Evolutionary conservation across 1,140 invertebrate species (phyloP).

Genomic region (Drosophila willistoni): DNA sequence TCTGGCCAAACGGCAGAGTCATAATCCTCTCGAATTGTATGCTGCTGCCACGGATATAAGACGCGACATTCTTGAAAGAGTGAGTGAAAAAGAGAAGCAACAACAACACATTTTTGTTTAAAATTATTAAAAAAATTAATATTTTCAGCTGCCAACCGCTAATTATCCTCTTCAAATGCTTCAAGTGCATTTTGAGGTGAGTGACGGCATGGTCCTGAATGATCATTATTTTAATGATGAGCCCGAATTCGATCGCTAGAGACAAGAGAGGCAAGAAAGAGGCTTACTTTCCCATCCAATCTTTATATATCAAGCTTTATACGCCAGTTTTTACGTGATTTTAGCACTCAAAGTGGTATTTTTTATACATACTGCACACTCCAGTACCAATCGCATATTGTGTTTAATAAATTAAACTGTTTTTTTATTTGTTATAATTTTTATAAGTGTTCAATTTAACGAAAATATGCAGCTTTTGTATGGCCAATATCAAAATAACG

Average conservation of each 20-base stretch:
- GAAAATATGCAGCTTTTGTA: slow-evolving; percentile 2
- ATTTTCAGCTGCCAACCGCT: slow-evolving; percentile 49
- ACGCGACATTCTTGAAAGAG: slow-evolving; percentile 64
- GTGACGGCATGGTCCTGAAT: slow-evolving; percentile 55
- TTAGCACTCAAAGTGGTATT: slow-evolving; percentile 47
- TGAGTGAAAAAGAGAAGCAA: slow-evolving; percentile 26
- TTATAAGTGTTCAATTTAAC: slow-evolving; percentile 1
- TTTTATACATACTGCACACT: slow-evolving; percentile 10
- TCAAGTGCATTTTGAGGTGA: slow-evolving; percentile 62
- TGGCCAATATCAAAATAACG: background rate
- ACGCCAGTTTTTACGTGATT: slow-evolving; percentile 46
- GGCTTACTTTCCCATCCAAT: slow-evolving; percentile 9
- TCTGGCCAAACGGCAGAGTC: slow-evolving; percentile 31
- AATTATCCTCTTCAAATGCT: slow-evolving; percentile 58
- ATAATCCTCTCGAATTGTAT: slow-evolving; percentile 54
- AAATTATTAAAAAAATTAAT: background rate
- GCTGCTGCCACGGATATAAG: slow-evolving; percentile 70
- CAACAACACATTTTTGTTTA: too few relatives aligned
- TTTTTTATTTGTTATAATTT: slow-evolving; percentile 14
- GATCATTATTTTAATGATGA: slow-evolving; percentile 66
- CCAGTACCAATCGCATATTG: slow-evolving; percentile 1
- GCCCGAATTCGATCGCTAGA: slow-evolving; percentile 64
- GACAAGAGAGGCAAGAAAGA: background rate
- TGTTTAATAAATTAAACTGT: slow-evolving; percentile 10
- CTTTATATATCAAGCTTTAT: slow-evolving; percentile 20